Conservation (phyloP, 64 coral and sea anemone genomes). For the Stylophora pistillata region DNA sequence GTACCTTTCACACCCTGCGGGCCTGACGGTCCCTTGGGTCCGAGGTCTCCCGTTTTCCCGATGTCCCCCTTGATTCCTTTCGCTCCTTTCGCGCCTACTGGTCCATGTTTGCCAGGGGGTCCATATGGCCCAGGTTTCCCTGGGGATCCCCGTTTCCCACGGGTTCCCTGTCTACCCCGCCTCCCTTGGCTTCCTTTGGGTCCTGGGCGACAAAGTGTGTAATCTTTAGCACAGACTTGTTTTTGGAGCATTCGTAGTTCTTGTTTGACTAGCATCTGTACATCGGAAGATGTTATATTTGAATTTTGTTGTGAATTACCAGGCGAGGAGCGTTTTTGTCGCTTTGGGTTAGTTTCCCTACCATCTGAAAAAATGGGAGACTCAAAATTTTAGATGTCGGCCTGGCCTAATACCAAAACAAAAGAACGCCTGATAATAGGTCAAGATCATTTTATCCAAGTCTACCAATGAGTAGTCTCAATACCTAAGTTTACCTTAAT, state of each 20-base stretch:
- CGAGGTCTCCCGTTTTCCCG: slow-evolving; percentile 33
- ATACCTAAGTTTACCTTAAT: no score
- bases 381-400: background rate
- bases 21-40: slow-evolving; percentile 47
- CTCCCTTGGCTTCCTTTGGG: slow-evolving; percentile 47
- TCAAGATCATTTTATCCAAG: no score
- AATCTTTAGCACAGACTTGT: slow-evolving; percentile 49
- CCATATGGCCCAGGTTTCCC: slow-evolving; percentile 41
- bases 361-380: background rate
- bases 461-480: no score
- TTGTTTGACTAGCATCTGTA: slow-evolving; percentile 6
- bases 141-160: slow-evolving; percentile 19
- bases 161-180: slow-evolving; percentile 39
- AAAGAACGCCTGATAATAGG: no score
- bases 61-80: slow-evolving; percentile 27
- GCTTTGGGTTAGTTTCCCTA: background rate
- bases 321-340: background rate
- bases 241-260: slow-evolving; percentile 29
- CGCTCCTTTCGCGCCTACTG: slow-evolving; percentile 16
- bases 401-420: no score
- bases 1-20: slow-evolving; percentile 27
- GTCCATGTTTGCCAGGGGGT: slow-evolving; percentile 58
- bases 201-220: slow-evolving; percentile 57
- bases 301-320: background rate
- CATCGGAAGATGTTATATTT: background rate